Base-by-base conservation (phyloP, 2,888 invertebrate genomes). In the Acrobeloides nanus region DNA sequence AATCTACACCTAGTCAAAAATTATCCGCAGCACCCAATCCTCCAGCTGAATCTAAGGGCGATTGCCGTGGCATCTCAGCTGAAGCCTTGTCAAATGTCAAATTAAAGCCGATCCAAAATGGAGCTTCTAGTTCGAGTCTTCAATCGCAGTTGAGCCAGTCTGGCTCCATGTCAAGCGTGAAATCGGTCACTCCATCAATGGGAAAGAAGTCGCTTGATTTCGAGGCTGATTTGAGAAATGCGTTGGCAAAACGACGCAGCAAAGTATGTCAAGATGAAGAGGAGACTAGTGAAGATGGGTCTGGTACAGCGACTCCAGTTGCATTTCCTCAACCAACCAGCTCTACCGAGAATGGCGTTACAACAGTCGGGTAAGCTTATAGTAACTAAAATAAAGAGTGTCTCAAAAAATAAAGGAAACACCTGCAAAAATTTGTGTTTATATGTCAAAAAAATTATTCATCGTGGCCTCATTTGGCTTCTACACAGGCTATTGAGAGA, bases 211-310 rank as follows among this genome's bases (percentile, higher is more conserved):
- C 54, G n/a, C 49, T 54, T 1, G 70, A 73, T 51, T 73, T 73
- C 42, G 66, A 73, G 46, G 52, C 62, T 32, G 73, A 73, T 55
- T 52, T 73, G 53, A 55, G 64, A 34, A 66, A 61, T 48, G 73
- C 73, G 4, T 41, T 73, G 55, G 73, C 73, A 15, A 66, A 66
- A 47, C 43, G 72, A 27, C 53, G 72, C 33, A 62, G 59, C 35
- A 69, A 73, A 56, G 67, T 72, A 24, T 38, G 40, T n/a, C 50
- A 56, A 31, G 66, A 59, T 33, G 62, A 65, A 12, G 70, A 72
- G 45, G 68, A 68, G n/a, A 49, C n/a, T 4, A 27, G 21, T 23
- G 32, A 52, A 42, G 37, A 18, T 2, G 41, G 41, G 24, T 29
- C 34, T 23, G 45, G n/a, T n/a, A n/a, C n/a, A n/a, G n/a, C n/a